These are phyloP conservation scores for Caenorhabditis panamensis DNA, from an alignment of 2,888 invertebrate species.

Conservation along the genomic window DNA sequence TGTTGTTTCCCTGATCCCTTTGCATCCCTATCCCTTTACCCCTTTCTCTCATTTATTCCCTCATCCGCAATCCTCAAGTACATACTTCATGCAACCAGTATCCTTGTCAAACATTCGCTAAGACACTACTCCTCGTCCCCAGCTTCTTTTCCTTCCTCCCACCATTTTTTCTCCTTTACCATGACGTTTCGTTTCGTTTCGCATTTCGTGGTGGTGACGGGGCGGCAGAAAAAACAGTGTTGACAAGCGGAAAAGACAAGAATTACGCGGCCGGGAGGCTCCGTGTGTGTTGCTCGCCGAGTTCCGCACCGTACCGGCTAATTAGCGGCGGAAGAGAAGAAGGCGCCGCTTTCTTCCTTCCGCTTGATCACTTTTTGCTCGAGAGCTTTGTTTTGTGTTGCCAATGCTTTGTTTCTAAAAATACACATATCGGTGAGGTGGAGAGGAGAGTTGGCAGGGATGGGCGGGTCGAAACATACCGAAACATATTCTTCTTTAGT, in stretches of 20 bases:
- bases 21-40: not conserved
- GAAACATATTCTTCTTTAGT: too few species aligned
- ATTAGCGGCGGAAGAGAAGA: conserved; percentile 31
- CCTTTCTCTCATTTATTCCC: not conserved
- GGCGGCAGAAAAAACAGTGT: conserved; percentile 30
- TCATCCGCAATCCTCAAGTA: conserved; percentile 35
- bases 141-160: conserved; percentile 10
- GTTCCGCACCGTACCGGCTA: conserved; percentile 9
- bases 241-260: conserved; percentile 37
- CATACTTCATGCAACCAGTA: conserved; percentile 57
- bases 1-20: conserved; percentile 1
- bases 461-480: too few species aligned
- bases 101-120: conserved; percentile 41
- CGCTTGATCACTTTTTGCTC: conserved; percentile 7
- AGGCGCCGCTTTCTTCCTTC: not conserved
- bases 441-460: too few species aligned
- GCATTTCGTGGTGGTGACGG: not conserved
- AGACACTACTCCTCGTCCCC: conserved; percentile 8
- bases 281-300: conserved; percentile 33
- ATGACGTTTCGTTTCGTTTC: conserved; percentile 33
- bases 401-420: conserved; percentile 16
- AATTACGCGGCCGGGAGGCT: not conserved
- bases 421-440: too few species aligned
- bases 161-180: not conserved
- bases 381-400: not conserved